Conservation (phyloP, 2,113 vertebrate species). For the Lethenteron reissneri region DNA sequence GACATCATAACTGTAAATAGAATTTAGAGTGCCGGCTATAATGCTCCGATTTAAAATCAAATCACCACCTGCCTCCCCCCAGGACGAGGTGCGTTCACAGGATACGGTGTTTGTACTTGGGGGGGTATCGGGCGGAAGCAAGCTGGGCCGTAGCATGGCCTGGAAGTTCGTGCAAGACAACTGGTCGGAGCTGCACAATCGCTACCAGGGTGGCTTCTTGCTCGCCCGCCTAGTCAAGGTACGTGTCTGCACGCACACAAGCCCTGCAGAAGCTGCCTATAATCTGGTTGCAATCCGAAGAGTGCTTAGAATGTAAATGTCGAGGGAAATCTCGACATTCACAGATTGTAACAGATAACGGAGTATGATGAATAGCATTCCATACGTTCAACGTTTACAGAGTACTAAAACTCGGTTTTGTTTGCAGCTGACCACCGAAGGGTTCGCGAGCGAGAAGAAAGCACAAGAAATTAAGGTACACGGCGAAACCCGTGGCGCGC, state of each 20-base stretch:
- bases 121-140: conserved; percentile 81
- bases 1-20: too few relatives aligned
- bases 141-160: conserved; percentile 71
- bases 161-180: conserved; percentile 95
- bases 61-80: not conserved
- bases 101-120: conserved; percentile 90
- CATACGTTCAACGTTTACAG: too few relatives aligned
- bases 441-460: conserved; percentile 91
- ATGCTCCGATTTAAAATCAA: too few relatives aligned
- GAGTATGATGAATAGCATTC: too few relatives aligned
- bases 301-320: too few relatives aligned
- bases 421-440: conserved; percentile 62
- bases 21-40: too few relatives aligned
- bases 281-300: too few relatives aligned
- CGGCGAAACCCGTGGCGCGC: not conserved
- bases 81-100: conserved; percentile 96
- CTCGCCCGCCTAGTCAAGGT: conserved; percentile 97
- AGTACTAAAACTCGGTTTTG: too few relatives aligned
- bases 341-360: too few relatives aligned
- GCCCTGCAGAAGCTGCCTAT: too few relatives aligned
- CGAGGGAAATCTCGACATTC: too few relatives aligned
- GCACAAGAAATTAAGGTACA: conserved; percentile 85
- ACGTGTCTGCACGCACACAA: not conserved
- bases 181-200: conserved; percentile 90
- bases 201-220: conserved; percentile 96